phyloP scores from a whole-genome alignment of 2,113 vertebrate genomes.

The Cynocephalus volans region DNA sequence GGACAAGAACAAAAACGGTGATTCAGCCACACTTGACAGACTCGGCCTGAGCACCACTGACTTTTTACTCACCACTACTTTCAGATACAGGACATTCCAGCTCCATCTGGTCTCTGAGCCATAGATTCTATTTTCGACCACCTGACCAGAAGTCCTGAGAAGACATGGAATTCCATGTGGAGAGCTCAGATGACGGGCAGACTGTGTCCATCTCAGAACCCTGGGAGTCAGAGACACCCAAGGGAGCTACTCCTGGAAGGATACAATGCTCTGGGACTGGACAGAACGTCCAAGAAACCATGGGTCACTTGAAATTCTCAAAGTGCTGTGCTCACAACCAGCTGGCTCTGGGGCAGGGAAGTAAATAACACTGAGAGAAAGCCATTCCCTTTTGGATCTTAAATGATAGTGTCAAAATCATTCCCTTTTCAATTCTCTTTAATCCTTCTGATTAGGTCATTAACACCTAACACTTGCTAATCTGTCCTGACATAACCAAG shows the following conservation, averaged over 20 bases:
- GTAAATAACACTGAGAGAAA: not conserved
- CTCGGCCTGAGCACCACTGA: not conserved
- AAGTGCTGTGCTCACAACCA: not conserved
- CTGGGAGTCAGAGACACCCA: not conserved
- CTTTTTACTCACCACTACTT: not conserved
- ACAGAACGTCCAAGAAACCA: not conserved
- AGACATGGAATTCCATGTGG: constrained; percentile 29
- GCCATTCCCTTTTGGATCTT: not conserved
- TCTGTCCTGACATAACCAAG: not conserved
- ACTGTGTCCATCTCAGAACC: not conserved
- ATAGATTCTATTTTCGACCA: not conserved
- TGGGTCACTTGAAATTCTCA: not conserved
- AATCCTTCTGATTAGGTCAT: not conserved
- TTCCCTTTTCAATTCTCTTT: not conserved
- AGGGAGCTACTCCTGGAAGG: not conserved
- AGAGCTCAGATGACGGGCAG: not conserved
- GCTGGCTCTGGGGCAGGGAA: not conserved
- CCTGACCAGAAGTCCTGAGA: not conserved
- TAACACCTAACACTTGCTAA: not conserved
- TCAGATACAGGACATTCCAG: not conserved
- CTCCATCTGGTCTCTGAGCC: not conserved
- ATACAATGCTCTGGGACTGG: accelerated
- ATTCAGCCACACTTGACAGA: not conserved
- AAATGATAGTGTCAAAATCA: not conserved
- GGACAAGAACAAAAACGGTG: constrained; percentile 2